Conservation (phyloP, 2,888 invertebrate species). For the Clunio marinus region DNA sequence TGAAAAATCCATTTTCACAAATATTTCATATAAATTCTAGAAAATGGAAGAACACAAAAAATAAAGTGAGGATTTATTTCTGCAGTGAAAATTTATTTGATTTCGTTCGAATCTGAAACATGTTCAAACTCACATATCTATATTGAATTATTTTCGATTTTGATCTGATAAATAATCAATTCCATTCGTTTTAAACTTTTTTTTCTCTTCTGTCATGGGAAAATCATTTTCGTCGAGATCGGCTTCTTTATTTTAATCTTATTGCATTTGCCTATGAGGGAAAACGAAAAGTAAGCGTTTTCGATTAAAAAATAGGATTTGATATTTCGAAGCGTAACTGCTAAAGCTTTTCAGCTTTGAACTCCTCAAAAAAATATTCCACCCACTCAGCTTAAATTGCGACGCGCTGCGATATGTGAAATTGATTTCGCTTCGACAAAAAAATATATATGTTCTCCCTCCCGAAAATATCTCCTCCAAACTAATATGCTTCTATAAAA, state of each 20-base stretch:
- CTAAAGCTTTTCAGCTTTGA: too few species aligned
- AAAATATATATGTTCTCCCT: too few species aligned
- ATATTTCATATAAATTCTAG: neutral
- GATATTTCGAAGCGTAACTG: neutral
- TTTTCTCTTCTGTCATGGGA: too few species aligned
- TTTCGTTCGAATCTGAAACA: neutral
- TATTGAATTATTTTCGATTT: neutral
- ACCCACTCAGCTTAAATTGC: too few species aligned
- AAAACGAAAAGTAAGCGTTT: too few species aligned
- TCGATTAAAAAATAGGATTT: neutral
- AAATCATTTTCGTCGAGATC: neutral
- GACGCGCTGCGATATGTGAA: neutral
- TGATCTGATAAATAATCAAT: conserved; percentile 7
- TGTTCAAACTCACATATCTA: neutral
- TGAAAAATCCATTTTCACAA: neutral
- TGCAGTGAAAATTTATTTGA: neutral
- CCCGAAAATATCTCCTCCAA: neutral
- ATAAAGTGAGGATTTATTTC: conserved; percentile 5
- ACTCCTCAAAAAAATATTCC: too few species aligned
- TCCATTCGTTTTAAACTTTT: neutral
- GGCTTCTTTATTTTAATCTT: neutral
- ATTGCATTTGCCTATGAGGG: neutral
- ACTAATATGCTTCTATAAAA: conserved; percentile 18
- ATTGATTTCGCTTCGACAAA: conserved; percentile 6
- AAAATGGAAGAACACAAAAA: neutral